Evolutionary conservation across 2,113 vertebrate species (phyloP), one percentile per base, ranked within the genome.

Genomic region (Typhlomys cinereus): DNA sequence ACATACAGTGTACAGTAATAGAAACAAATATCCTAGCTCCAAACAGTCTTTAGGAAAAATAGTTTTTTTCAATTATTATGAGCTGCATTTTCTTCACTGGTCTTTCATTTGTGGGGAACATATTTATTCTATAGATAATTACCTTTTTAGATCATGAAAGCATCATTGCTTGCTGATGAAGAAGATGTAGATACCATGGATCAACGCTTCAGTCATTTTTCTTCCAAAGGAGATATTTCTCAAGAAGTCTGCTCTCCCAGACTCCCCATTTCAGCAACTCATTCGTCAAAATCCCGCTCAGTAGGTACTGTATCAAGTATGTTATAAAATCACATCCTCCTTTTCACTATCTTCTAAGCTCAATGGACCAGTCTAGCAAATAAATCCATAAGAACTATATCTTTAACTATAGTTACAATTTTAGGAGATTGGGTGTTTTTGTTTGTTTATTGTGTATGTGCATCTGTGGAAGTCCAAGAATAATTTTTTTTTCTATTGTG

Each of bases 71-170:
- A 4, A 25, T 93, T 21, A 5, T 44, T 84, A 39, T 81, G 87
- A 87, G 52, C 15, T 90, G 4, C 8, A 8, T 92, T 92, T 90
- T 88, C 69, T 84, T 82, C 83, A 66, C 39, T 78, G 52, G 36
- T 31, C 34, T 93, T 94, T 88, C 25, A 36, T 61, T 82, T 95
- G n/a, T 46, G 29, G 17, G 52, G 89, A 34, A 73, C 27, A 90
- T 44, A n/a, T 91, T 93, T 78, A 95, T 36, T 73, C 85, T 96
- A 1, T 93, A 88, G 78, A 44, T 95, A 71, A 64, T 96, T 75
- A 48, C 48, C 23, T 81, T 80, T 88, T 44, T 96, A 99, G 99
- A 99, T 99, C 85, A 99, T 99, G 99, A 99, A 99, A 96, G 99
- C 99, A 1, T 99, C 99, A 31, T 97, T 99, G 93, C 99, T 99